Base-by-base conservation (phyloP, 2,113 vertebrate species). In the Tetraodon nigroviridis region DNA sequence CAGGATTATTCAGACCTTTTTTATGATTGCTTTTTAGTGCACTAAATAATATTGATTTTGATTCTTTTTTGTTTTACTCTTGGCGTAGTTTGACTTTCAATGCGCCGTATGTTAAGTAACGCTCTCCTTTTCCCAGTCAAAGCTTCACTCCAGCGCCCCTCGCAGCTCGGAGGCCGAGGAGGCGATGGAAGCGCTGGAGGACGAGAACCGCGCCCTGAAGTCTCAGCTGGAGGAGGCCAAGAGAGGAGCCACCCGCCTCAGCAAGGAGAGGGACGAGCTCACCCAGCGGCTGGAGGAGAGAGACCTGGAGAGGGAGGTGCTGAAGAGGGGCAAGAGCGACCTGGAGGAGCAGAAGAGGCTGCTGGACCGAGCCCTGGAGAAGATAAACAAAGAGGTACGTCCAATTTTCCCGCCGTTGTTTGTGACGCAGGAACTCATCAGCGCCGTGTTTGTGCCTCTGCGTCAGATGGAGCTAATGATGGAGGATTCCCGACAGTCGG, bases 291-390 rank as follows among this genome's bases (percentile, higher is more conserved):
- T 89, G 37, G 93, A 95, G 72, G 95, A 98, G 7, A 88, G 93
- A 44, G 89, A 90, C 51, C 84, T 82, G 75, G 94, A 98, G 86
- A 91, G 92, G 52, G 96, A 97, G 61, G 82, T 55, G 0, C 87
- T 98, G 22, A 88, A 84, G 49, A 79, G 88, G 0, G 80, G 90
- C 69, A 97, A 94, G 84, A 83, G 12, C 0, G 89, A 92, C 61
- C 86, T 98, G 82, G 95, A 98, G 79, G 96, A 97, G 68, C 93
- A 98, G 86, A 98, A 95, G 71, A 89, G 91, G 11, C 81, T 95
- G 62, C 89, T 97, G 40, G 93, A 97, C 60, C 79, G 89, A 29
- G 77, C 89, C 0, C 67, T 92, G 67, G 90, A 91, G 62, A 92
- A 92, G 76, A 84, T 92, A 14, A 90, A 67, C 75, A 92, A 92